Percentiles rank a stretch among this genome's conserved stretches.
Evolutionary conservation across 2,113 vertebrate species (phyloP).

Genomic region (Noctilio leporinus): DNA sequence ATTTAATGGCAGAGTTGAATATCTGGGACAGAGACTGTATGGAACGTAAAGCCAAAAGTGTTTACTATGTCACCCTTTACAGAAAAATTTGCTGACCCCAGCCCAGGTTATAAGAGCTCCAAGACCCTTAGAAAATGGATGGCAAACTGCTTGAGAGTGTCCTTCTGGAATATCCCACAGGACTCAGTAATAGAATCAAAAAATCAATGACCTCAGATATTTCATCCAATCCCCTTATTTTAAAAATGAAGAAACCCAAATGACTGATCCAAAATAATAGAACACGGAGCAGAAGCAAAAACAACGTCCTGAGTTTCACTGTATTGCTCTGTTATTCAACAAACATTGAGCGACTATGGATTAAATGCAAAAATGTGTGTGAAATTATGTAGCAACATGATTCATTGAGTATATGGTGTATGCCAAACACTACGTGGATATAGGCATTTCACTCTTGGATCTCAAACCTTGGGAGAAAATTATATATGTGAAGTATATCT

Average conservation of each 20-base stretch:
- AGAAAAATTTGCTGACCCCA: background rate
- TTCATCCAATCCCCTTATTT: background rate
- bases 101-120: background rate
- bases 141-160: background rate
- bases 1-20: background rate
- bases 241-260: background rate
- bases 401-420: background rate
- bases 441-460: background rate
- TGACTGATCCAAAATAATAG: background rate
- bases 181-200: background rate
- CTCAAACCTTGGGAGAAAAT: background rate
- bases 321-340: background rate
- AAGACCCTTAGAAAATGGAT: background rate
- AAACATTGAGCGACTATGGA: background rate
- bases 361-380: background rate
- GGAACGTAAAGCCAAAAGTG: background rate
- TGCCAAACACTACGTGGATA: background rate
- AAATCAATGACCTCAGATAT: background rate
- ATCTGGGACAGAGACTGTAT: background rate
- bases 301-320: background rate
- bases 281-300: background rate
- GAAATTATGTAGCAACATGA: background rate
- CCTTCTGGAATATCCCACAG: background rate
- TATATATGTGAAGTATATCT: background rate
- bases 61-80: background rate